Evolutionary conservation across 2,113 vertebrate species (phyloP), one percentile per base, ranked within the genome.

Genomic region (Tricholaema leucomelas): DNA sequence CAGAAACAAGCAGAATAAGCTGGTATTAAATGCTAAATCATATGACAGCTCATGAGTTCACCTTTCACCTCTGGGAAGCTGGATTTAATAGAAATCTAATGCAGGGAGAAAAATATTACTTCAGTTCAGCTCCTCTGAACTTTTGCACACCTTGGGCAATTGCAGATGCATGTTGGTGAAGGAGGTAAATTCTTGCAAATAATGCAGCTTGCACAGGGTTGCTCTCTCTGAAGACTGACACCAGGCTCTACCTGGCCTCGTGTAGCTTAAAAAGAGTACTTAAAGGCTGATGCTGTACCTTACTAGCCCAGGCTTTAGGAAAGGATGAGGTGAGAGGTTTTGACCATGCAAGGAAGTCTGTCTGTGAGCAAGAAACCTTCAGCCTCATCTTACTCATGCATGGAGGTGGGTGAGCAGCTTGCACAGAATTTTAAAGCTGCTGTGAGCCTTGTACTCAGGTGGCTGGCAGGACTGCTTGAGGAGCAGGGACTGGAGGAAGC

Each of bases 21-120:
- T 90, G 64, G 60, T 93, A 93, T 94, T 92, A 97, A 97, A 93
- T 73, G 59, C 72, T 94, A 96, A 95, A 95, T 96, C 93, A 61
- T 76, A 59, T 66, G 60, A 88, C 63, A 91, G 74, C 81, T 96
- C 86, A 42, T 58, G 75, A 93, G 52, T 64, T 96, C 84, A 95
- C 72, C 77, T 97, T 97, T 96, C 77, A 94, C 79, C 73, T 95
- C 87, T 67, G 48, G 38, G 73, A 95, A 87, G 52, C 69, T 93
- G 40, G 54, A 38, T 93, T 96, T 94, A 95, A 96, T 94, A 96
- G 92, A 91, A 94, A 87, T 92, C 71, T 56, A 36, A 40, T 0
- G 11, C 36, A 81, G 33, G 52, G 70, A n/a, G 67, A 70, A 82
- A 96, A 86, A 85, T 14, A 42, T 31, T 27, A 72, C 55, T 92